These are phyloP conservation scores for Achlya flavicornis DNA, from an alignment of 2,888 invertebrate genomes.

Conservation along the genomic window DNA sequence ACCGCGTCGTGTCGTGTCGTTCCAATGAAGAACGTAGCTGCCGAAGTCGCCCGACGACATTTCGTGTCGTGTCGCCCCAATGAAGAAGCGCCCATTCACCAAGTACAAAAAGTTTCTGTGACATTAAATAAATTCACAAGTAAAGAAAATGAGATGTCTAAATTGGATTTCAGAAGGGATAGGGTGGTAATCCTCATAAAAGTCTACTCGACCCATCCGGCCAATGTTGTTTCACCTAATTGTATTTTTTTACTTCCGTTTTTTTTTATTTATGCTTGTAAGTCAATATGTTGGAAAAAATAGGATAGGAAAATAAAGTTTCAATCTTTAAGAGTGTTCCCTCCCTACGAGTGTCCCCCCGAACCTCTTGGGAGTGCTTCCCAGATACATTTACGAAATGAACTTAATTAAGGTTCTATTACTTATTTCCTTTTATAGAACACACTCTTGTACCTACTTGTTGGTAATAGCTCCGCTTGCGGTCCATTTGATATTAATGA, in stretches of 20 bases:
- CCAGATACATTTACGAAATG: slow-evolving; percentile 38
- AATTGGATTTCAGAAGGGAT: slow-evolving; percentile 2
- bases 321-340: slow-evolving; percentile 9
- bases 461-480: slow-evolving; percentile 12
- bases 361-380: slow-evolving; percentile 25
- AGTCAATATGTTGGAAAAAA: slow-evolving; percentile 7
- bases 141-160: not conserved
- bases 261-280: not conserved
- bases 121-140: slow-evolving; percentile 7
- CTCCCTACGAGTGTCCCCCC: slow-evolving; percentile 19
- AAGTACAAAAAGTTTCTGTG: not conserved
- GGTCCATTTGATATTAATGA: not conserved
- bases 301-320: slow-evolving; percentile 6
- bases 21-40: too few species aligned
- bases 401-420: slow-evolving; percentile 41
- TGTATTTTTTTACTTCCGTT: slow-evolving; percentile 6
- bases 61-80: too few species aligned
- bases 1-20: too few species aligned
- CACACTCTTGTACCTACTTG: slow-evolving; percentile 2
- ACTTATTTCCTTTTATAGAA: slow-evolving; percentile 31
- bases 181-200: slow-evolving; percentile 3
- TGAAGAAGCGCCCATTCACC: too few species aligned
- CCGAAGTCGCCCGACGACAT: too few species aligned
- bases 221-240: not conserved
- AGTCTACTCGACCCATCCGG: slow-evolving; percentile 1